A percentile compares a stretch with the other conserved stretches of the same genome.
Evolutionary conservation across 1,140 invertebrate genomes (phyloP).

Genomic region (Drosophila baimaii): DNA sequence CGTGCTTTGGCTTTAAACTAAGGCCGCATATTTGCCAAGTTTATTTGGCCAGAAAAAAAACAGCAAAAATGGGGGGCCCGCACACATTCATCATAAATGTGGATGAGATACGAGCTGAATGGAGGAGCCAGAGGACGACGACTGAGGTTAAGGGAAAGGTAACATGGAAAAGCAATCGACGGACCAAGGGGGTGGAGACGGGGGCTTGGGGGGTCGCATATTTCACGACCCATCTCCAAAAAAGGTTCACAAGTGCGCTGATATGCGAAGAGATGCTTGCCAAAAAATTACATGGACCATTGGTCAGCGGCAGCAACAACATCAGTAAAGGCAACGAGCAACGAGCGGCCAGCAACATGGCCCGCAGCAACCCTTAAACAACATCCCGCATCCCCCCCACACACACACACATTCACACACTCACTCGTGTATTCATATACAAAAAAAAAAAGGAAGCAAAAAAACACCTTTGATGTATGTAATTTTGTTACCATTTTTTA

Average conservation of each 20-base stretch:
- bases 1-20: constrained; percentile 69
- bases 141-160: constrained; percentile 12
- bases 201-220: too few relatives aligned
- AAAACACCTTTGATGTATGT: constrained; percentile 81
- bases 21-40: constrained; percentile 74
- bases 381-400: constrained; percentile 12
- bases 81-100: constrained; percentile 80
- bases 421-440: constrained; percentile 69
- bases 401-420: constrained; percentile 4
- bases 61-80: constrained; percentile 25
- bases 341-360: constrained; percentile 9
- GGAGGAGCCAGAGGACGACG: constrained; percentile 36
- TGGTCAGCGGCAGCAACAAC: constrained; percentile 58
- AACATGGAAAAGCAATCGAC: constrained; percentile 70
- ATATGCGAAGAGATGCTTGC: constrained; percentile 71
- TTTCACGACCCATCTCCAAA: constrained; percentile 51
- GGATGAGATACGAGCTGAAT: constrained; percentile 30
- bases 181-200: constrained; percentile 24
- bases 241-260: constrained; percentile 58
- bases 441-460: constrained; percentile 24
- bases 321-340: constrained; percentile 33
- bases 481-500: constrained; percentile 79
- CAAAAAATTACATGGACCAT: constrained; percentile 82
- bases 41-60: constrained; percentile 65
- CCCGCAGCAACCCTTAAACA: constrained; percentile 57